A percentile compares a stretch with the other conserved stretches of the same genome.
These are phyloP conservation scores for Gobionotothen gibberifrons DNA, from an alignment of 2,797 vertebrate genomes.

Conservation along the genomic window DNA sequence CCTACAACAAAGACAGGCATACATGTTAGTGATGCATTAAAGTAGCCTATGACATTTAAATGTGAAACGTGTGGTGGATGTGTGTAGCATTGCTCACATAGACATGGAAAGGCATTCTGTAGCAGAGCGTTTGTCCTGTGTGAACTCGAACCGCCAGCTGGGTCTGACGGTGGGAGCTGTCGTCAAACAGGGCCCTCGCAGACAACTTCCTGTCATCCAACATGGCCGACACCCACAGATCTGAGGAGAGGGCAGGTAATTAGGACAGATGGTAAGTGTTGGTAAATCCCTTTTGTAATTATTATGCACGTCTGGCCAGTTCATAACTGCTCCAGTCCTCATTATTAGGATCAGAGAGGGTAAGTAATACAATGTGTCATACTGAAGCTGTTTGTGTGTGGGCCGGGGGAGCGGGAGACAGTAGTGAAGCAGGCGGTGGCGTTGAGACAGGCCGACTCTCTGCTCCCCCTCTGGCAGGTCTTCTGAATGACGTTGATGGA, in stretches of 20 bases:
- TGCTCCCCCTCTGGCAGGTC: slow-evolving; percentile 86
- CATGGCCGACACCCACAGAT: slow-evolving; percentile 83
- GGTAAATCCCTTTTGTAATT: slow-evolving; percentile 21
- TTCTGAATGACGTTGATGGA: slow-evolving; percentile 92
- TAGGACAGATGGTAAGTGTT: slow-evolving; percentile 18
- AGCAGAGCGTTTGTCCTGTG: slow-evolving; percentile 84
- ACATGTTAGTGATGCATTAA: not conserved
- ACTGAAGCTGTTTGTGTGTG: slow-evolving; percentile 85
- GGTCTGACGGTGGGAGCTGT: slow-evolving; percentile 87
- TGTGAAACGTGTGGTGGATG: not conserved
- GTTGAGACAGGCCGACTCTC: slow-evolving; percentile 89
- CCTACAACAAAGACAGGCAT: slow-evolving; percentile 78
- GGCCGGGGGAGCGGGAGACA: slow-evolving; percentile 85
- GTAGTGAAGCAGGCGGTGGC: slow-evolving; percentile 87
- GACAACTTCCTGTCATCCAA: slow-evolving; percentile 90
- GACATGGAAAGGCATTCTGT: slow-evolving; percentile 89
- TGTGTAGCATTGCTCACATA: slow-evolving; percentile 84
- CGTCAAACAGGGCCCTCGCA: slow-evolving; percentile 89
- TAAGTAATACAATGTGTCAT: slow-evolving; percentile 26
- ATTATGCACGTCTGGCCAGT: not conserved
- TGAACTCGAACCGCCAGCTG: slow-evolving; percentile 76
- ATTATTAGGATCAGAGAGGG: not conserved
- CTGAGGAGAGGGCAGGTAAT: slow-evolving; percentile 71
- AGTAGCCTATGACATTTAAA: not conserved
- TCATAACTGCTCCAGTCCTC: not conserved